These are phyloP conservation scores for Lagopus muta DNA, from an alignment of 2,113 vertebrate genomes.

Conservation along the genomic window DNA sequence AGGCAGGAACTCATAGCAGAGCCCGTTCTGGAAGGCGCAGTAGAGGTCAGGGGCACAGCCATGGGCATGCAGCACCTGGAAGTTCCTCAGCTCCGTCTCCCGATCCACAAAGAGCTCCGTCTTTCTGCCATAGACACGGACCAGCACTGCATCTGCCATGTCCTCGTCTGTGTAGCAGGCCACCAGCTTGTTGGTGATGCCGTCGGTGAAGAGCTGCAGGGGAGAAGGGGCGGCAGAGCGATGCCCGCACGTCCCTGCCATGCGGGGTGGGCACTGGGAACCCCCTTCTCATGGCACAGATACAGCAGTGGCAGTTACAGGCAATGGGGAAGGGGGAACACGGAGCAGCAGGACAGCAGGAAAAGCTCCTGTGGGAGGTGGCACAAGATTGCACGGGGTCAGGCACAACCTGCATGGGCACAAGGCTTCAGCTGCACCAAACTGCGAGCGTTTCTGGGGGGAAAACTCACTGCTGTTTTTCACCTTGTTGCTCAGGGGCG, in stretches of 20 bases:
- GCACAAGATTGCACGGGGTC: rapidly evolving
- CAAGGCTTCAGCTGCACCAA: not conserved
- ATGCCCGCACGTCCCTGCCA: rapidly evolving
- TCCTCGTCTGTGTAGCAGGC: slow-evolving; percentile 89
- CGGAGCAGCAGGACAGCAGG: rapidly evolving
- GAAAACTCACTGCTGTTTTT: not conserved
- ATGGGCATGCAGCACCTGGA: slow-evolving; percentile 93
- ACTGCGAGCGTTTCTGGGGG: not conserved
- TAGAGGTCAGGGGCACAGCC: slow-evolving; percentile 94
- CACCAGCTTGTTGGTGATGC: slow-evolving; percentile 97
- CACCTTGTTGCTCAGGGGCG: not conserved
- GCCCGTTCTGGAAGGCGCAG: slow-evolving; percentile 95
- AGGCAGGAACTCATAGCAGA: slow-evolving; percentile 95
- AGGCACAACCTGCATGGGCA: rapidly evolving
- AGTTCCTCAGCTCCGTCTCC: slow-evolving; percentile 94
- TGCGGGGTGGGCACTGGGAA: rapidly evolving
- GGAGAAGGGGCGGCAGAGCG: not conserved
- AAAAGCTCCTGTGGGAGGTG: rapidly evolving
- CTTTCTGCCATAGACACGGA: slow-evolving; percentile 92
- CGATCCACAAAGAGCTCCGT: slow-evolving; percentile 95
- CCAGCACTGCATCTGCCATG: slow-evolving; percentile 89
- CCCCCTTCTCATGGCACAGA: not conserved
- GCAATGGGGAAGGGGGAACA: rapidly evolving
- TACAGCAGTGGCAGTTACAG: rapidly evolving
- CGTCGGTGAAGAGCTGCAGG: slow-evolving; percentile 91